Base-by-base conservation (phyloP, 2,797 vertebrate species). In the Typhlichthys eigenmanni region DNA sequence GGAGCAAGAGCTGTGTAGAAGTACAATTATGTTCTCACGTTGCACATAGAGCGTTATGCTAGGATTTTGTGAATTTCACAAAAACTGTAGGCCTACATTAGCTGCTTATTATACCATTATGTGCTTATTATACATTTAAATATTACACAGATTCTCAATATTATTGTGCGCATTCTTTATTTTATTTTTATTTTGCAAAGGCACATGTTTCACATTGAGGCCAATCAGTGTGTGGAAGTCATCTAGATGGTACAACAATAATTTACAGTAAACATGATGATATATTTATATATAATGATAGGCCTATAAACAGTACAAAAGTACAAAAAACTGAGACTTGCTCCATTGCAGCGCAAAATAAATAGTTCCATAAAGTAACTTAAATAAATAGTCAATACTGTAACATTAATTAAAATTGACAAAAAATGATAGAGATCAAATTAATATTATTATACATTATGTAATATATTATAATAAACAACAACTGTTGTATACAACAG, bases 321-420 rank as follows among this genome's bases (percentile, higher is more conserved):
- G 87, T 91, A 91, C 79, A 92, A 93, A 92, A 38, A 88, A 70
- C 61, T 88, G 91, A 92, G 91, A 63, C 90, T 92, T 83, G 90
- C 89, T 92, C 88, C 91, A 57, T 60, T 89, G 80, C 80, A 85
- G 82, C 85, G 81, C 71, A 83, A 89, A 94, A 94, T 93, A 93
- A 93, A 94, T 93, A 92, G 87, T 86, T 91, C 81, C 84, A 91
- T 84, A 84, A 85, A 80, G 79, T 76, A 71, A 88, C 70, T 87
- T 89, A 89, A 92, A 93, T 93, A 92, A 94, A 93, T 93, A 93
- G 78, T 85, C 90, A 92, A 91, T 92, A 93, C 91, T 92, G 86
- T 92, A 88, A 90, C 87, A 93, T 91, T 91, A 89, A 89, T 79
- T 91, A 90, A 68, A 85, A 86, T 77, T 72, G 81, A 81, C 80